Evolutionary conservation across 2,797 vertebrate species (phyloP).

Genomic region (Acomys russatus): DNA sequence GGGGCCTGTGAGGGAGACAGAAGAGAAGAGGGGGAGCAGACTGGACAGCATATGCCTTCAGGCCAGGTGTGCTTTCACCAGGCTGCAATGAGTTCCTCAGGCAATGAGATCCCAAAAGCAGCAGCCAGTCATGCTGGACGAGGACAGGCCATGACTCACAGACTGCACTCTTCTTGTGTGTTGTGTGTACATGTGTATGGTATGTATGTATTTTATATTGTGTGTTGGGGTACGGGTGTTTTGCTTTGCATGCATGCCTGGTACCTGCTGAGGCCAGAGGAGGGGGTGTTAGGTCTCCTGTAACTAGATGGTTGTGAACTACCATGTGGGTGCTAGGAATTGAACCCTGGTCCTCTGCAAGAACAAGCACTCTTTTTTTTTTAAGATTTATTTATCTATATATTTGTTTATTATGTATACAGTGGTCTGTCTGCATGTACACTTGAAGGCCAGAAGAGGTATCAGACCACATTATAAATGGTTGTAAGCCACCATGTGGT

Average conservation of each 20-base stretch:
- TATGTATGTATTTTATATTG: neutral
- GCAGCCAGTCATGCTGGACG: neutral
- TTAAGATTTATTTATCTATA: too few species aligned
- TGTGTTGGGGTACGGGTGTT: too few species aligned
- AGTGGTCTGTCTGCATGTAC: too few species aligned
- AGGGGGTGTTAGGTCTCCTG: neutral
- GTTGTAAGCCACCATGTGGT: too few species aligned
- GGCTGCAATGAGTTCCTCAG: neutral
- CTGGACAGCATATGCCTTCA: fast-evolving
- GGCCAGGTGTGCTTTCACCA: neutral
- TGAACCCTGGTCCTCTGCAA: neutral
- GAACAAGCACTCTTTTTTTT: neutral
- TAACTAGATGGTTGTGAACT: neutral
- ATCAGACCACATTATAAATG: too few species aligned
- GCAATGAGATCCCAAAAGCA: neutral
- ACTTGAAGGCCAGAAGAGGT: too few species aligned
- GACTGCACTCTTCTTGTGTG: neutral
- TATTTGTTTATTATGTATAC: too few species aligned
- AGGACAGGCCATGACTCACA: neutral
- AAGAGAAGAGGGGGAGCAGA: neutral
- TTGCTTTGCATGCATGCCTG: neutral
- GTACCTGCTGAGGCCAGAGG: neutral
- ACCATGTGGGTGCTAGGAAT: neutral
- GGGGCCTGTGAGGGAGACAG: conserved; percentile 90
- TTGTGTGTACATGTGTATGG: neutral